These are phyloP conservation scores for Eumaeus atala DNA, from an alignment of 1,140 invertebrate species.

Conservation along the genomic window DNA sequence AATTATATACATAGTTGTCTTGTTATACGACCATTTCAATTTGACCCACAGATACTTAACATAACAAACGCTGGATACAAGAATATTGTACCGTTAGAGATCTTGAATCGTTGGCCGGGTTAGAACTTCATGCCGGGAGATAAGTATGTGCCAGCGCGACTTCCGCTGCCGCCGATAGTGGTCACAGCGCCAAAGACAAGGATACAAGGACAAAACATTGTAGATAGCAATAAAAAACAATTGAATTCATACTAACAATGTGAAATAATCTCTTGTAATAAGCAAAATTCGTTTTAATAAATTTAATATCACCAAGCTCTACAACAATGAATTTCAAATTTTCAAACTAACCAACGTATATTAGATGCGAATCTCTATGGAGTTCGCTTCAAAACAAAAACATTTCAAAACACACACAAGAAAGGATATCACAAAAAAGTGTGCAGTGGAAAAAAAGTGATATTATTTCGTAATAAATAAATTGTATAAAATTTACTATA, in stretches of 20 bases:
- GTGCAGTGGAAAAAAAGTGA: neutral
- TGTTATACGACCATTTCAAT: conserved; percentile 23
- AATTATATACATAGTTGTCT: conserved; percentile 26
- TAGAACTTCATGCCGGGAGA: conserved; percentile 35
- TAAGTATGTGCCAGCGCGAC: conserved; percentile 45
- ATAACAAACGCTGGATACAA: conserved; percentile 34
- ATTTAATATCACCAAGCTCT: too few species aligned
- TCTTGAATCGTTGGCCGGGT: conserved; percentile 35
- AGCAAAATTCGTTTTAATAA: too few species aligned
- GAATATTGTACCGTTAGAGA: conserved; percentile 33
- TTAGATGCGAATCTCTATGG: too few species aligned
- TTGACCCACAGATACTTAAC: conserved; percentile 34
- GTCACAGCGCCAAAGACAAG: conserved; percentile 40
- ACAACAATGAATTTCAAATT: too few species aligned
- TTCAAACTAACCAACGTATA: too few species aligned
- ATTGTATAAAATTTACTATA: conserved; percentile 21
- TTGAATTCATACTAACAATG: too few species aligned
- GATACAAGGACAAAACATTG: conserved; percentile 48
- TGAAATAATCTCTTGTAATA: too few species aligned
- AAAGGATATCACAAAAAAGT: neutral
- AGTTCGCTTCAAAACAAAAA: neutral
- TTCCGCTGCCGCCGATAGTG: conserved; percentile 47
- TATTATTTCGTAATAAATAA: conserved; percentile 12
- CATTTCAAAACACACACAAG: neutral
- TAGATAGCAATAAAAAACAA: conserved; percentile 25